These are phyloP conservation scores for Ceratina japonica DNA, from an alignment of 1,140 invertebrate species.

Conservation along the genomic window DNA sequence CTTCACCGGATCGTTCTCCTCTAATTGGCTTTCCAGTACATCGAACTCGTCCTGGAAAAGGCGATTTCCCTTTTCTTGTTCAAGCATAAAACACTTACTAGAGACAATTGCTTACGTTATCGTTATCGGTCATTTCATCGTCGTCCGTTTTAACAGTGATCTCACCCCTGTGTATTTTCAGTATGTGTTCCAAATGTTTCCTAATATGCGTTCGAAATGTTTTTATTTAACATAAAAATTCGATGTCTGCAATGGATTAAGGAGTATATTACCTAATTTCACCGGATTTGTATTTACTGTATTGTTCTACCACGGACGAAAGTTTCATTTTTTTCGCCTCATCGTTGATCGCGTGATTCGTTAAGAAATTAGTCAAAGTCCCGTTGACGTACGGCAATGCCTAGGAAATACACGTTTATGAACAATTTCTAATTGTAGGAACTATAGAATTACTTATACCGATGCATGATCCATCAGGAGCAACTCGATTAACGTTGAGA, in stretches of 20 bases:
- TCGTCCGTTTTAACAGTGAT: constrained; percentile 56
- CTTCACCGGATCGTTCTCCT: constrained; percentile 71
- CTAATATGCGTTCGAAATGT: constrained; percentile 47
- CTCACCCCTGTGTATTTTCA: constrained; percentile 66
- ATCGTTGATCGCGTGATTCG: constrained; percentile 79
- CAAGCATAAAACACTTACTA: not conserved
- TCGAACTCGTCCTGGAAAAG: constrained; percentile 68
- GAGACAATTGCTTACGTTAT: constrained; percentile 60
- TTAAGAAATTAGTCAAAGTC: constrained; percentile 82
- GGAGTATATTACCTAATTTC: constrained; percentile 64
- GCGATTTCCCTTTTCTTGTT: not conserved
- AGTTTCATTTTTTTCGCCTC: constrained; percentile 79
- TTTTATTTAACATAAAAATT: not conserved
- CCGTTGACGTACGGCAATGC: constrained; percentile 83
- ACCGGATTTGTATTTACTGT: constrained; percentile 72
- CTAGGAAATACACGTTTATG: constrained; percentile 64
- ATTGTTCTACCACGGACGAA: constrained; percentile 75
- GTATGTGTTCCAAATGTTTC: constrained; percentile 66
- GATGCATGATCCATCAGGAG: constrained; percentile 65
- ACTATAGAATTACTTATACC: constrained; percentile 47
- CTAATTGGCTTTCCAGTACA: constrained; percentile 70
- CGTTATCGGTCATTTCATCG: constrained; percentile 67
- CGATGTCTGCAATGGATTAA: not conserved
- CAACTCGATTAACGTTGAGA: constrained; percentile 69
- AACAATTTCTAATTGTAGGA: not conserved